A percentile compares a stretch with the other conserved stretches of the same genome.
Evolutionary conservation across 2,888 invertebrate species (phyloP).

Genomic region (Cecidostiba fungosa): DNA sequence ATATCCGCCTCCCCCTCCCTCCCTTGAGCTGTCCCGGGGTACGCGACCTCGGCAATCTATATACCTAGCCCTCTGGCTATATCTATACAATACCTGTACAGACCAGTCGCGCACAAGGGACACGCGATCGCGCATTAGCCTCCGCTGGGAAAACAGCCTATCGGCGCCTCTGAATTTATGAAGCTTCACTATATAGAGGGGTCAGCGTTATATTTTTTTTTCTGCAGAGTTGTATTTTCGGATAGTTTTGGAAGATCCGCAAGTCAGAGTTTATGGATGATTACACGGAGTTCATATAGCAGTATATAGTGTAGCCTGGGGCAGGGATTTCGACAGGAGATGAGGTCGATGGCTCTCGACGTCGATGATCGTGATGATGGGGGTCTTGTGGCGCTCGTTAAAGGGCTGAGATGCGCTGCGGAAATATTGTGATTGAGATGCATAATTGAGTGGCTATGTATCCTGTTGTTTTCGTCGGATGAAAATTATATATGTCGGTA

Average conservation of each 20-base stretch:
- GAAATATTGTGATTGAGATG: neutral
- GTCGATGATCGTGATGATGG: neutral
- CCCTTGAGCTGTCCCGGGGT: constrained; percentile 4
- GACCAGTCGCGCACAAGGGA: neutral
- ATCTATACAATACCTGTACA: neutral
- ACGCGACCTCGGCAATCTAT: neutral
- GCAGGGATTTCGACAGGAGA: neutral
- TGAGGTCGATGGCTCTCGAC: constrained; percentile 3
- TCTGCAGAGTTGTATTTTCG: neutral
- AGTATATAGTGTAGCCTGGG: neutral
- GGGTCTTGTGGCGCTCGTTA: neutral
- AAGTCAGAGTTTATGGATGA: neutral
- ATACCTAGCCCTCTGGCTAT: neutral
- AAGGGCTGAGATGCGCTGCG: neutral
- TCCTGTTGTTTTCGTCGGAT: too few species aligned
- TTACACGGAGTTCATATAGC: neutral
- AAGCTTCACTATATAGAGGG: neutral
- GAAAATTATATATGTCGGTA: too few species aligned
- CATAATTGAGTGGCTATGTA: neutral
- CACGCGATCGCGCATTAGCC: constrained; percentile 14
- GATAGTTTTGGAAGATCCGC: neutral
- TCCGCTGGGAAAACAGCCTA: neutral
- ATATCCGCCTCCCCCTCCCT: constrained; percentile 15
- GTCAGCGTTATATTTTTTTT: neutral
- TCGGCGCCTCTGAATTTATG: neutral